Conservation (phyloP, 2,888 invertebrate genomes). For the Pseudococcus viburni region DNA sequence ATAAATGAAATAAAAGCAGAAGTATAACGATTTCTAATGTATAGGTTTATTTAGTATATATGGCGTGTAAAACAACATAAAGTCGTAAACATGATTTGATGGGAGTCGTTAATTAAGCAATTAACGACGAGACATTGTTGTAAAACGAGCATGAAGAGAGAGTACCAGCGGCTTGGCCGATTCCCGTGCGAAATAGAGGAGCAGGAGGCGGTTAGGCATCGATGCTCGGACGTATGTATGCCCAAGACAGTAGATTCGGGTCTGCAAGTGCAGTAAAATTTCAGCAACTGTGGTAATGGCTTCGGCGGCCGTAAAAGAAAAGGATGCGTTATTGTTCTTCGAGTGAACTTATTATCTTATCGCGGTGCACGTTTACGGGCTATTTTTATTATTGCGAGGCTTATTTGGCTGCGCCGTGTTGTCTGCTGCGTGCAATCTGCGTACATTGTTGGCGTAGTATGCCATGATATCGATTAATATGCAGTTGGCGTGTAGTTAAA, state of each 20-base stretch:
- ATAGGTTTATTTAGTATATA: background rate
- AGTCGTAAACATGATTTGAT: constrained; percentile 61
- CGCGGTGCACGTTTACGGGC: constrained; percentile 29
- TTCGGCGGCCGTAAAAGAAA: constrained; percentile 39
- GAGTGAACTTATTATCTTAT: constrained; percentile 38
- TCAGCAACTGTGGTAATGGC: constrained; percentile 19
- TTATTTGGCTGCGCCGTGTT: constrained; percentile 19
- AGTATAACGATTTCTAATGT: constrained; percentile 38
- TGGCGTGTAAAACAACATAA: constrained; percentile 48
- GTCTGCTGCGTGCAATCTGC: background rate
- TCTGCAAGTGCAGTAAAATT: background rate
- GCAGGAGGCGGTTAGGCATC: constrained; percentile 20
- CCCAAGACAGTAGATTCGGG: background rate
- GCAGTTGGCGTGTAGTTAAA: too few species aligned
- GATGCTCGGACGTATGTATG: background rate
- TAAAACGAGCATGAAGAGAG: constrained; percentile 31
- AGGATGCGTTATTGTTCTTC: constrained; percentile 25
- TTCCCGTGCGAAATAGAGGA: constrained; percentile 26
- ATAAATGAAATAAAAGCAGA: background rate
- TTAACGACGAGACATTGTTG: constrained; percentile 61
- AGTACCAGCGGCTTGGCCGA: background rate
- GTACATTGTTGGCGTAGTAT: background rate
- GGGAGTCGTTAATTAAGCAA: constrained; percentile 60
- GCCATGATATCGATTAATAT: too few species aligned
- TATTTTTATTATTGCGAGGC: constrained; percentile 13